Evolutionary conservation across 1,140 invertebrate species (phyloP), one percentile per base, ranked within the genome.

Genomic region (Sminthurinus signatus): DNA sequence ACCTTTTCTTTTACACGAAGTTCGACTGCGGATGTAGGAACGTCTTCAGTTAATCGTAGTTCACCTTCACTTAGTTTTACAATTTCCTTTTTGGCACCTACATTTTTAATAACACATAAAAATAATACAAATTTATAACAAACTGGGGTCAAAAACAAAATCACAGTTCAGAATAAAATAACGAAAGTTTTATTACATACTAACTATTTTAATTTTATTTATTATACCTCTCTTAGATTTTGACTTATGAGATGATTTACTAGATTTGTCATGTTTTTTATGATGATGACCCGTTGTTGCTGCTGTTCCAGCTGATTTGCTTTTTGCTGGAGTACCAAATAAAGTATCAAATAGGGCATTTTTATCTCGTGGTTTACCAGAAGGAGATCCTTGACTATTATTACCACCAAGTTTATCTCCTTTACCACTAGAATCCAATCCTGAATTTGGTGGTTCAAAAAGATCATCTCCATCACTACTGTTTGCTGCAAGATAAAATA

Each of bases 1-100:
- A 95, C 92, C 85, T 94, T 96, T 81, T 94, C 91, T 81, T 96
- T 95, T 61, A 93, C 90, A 79, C 92, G 88, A 83, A 96, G 86
- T 79, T 96, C 93, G 19, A 94, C 92, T 3, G 93, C 93, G 51
- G 93, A 93, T 78, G 86, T 91, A 23, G 91, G 91, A 73, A 93
- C 79, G 75, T 95, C 91, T 74, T 93, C 91, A 12, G 67, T 65
- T 52, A 64, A 54, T 17, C 70, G 42, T 21, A 71, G 58, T 54
- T 69, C 71, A 44, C 72, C 74, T 69, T 61, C 65, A 60, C 50
- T 72, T 48, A 67, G 57, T 51, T 60, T 59, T 50, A 67, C 60
- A 42, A 62, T 68, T 51, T 63, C 72, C 55, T 68, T 67, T 43
- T 71, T 71, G 10, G 51, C 50, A 31, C 15, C 58, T 61, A 27